phyloP scores from a whole-genome alignment of 2,113 vertebrate species.

The Thunnus maccoyii region DNA sequence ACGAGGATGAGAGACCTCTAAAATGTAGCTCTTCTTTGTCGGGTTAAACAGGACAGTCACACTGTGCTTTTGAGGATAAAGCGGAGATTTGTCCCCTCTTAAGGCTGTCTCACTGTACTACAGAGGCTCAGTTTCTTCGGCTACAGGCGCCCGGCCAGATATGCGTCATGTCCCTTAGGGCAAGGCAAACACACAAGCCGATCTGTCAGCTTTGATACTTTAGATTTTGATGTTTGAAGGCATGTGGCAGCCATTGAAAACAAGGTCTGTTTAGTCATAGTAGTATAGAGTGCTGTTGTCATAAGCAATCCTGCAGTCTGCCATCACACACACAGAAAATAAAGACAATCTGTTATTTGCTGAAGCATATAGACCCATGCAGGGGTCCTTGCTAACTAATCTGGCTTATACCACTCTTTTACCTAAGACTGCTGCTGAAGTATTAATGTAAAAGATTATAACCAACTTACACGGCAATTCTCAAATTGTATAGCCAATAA shows the following conservation, averaged over 20 bases:
- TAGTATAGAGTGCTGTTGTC: conserved; percentile 69
- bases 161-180: conserved; percentile 65
- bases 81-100: conserved; percentile 55
- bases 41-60: conserved; percentile 49
- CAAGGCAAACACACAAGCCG: conserved; percentile 67
- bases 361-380: conserved; percentile 26
- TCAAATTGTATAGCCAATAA: neutral
- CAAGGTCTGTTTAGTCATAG: conserved; percentile 74
- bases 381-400: conserved; percentile 39
- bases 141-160: conserved; percentile 62
- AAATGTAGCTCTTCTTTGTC: conserved; percentile 11
- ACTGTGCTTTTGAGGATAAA: conserved; percentile 59
- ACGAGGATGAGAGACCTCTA: conserved; percentile 3
- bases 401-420: conserved; percentile 10
- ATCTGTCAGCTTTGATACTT: conserved; percentile 76
- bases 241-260: conserved; percentile 75
- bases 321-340: conserved; percentile 43
- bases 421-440: conserved; percentile 20
- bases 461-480: neutral
- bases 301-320: conserved; percentile 58
- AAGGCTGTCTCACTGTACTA: conserved; percentile 47
- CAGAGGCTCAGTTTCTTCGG: conserved; percentile 58
- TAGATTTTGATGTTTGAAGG: conserved; percentile 69
- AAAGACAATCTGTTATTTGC: conserved; percentile 65
- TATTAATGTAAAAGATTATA: conserved; percentile 8